A percentile compares a stretch with the other conserved stretches of the same genome.
Conservation (phyloP, 2,888 invertebrate species). For the Nineta flava region DNA sequence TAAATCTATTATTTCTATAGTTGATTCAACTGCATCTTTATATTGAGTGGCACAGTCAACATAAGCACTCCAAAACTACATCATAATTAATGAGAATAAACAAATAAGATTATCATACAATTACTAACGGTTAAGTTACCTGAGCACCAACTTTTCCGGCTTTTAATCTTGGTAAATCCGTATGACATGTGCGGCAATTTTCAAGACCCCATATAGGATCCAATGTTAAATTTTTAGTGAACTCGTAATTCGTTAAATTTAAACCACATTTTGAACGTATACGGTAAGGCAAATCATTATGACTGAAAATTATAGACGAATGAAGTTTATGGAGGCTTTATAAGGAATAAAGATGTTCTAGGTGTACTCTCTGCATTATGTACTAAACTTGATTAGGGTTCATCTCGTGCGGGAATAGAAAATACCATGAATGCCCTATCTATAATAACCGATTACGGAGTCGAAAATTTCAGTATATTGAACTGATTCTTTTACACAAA, state of each 20-base stretch:
- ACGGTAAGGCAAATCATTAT: slow-evolving; percentile 33
- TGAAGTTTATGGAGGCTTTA: too few relatives aligned
- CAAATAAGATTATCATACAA: not conserved
- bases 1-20: slow-evolving; percentile 43
- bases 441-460: too few relatives aligned
- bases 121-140: slow-evolving; percentile 20
- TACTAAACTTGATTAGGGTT: too few relatives aligned
- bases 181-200: slow-evolving; percentile 25
- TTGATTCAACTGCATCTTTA: slow-evolving; percentile 36
- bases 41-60: slow-evolving; percentile 33
- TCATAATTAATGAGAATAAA: slow-evolving; percentile 9
- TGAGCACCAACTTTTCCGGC: slow-evolving; percentile 38
- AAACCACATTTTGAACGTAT: slow-evolving; percentile 25
- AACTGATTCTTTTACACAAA: too few relatives aligned
- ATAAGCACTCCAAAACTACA: slow-evolving; percentile 45
- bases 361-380: too few relatives aligned
- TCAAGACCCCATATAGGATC: slow-evolving; percentile 26
- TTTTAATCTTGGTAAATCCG: slow-evolving; percentile 34
- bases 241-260: slow-evolving; percentile 24
- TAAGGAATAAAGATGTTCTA: too few relatives aligned
- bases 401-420: too few relatives aligned
- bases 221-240: slow-evolving; percentile 24
- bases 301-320: too few relatives aligned
- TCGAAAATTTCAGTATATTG: too few relatives aligned
- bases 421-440: too few relatives aligned